These are phyloP conservation scores for Daphoenositta chrysoptera DNA, from an alignment of 2,113 vertebrate species.

Conservation along the genomic window DNA sequence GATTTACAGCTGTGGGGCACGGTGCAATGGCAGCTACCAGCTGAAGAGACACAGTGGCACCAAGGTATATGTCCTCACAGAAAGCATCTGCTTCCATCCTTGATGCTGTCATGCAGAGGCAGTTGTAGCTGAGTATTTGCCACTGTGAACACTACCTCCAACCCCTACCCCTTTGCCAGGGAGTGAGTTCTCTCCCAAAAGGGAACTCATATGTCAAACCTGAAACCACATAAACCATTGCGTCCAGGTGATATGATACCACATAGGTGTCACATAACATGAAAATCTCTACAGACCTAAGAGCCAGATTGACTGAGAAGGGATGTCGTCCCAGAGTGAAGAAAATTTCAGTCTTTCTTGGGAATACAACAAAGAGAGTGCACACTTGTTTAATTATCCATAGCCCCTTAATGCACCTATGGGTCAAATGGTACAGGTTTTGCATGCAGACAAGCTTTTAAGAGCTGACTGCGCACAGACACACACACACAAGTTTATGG, in stretches of 20 bases:
- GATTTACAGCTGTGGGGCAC: background rate
- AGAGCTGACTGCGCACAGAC: background rate
- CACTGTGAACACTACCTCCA: background rate
- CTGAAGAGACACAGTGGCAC: background rate
- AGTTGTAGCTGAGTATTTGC: background rate
- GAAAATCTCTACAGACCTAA: background rate
- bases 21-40: background rate
- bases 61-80: rapidly evolving
- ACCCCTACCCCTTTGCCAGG: background rate
- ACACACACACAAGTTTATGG: background rate
- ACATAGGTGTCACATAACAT: background rate
- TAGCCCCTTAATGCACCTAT: background rate
- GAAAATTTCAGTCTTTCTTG: background rate
- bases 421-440: background rate
- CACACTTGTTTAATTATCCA: background rate
- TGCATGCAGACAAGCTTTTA: background rate
- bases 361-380: background rate
- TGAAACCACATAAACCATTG: background rate
- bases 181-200: background rate
- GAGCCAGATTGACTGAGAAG: background rate
- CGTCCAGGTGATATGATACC: rapidly evolving
- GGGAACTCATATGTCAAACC: rapidly evolving
- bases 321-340: background rate
- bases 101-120: background rate
- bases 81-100: background rate